phyloP scores from a whole-genome alignment of 2,888 invertebrate species.

The Athrips mouffetella region DNA sequence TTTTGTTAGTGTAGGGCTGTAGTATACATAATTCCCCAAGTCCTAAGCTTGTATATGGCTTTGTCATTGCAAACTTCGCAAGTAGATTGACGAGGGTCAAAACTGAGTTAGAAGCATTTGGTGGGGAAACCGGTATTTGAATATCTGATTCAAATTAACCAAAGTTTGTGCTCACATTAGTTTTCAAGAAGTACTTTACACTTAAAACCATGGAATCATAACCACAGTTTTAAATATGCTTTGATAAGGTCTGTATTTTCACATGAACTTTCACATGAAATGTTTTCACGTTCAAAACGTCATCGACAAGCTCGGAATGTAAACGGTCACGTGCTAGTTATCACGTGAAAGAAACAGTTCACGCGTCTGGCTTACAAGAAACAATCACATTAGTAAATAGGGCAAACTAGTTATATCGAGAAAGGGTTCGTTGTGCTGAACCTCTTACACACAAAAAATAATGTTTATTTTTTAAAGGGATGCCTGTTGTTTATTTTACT shows the following conservation, averaged over 20 bases:
- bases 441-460: not conserved
- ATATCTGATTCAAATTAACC: not conserved
- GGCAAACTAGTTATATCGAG: constrained; percentile 55
- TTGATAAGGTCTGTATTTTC: too few species aligned
- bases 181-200: not conserved
- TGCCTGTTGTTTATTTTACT: constrained; percentile 20
- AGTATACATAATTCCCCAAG: not conserved
- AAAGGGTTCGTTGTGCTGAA: constrained; percentile 25
- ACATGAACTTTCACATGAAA: not conserved
- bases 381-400: constrained; percentile 57
- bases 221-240: too few species aligned
- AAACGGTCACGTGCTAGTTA: constrained; percentile 31
- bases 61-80: constrained; percentile 1
- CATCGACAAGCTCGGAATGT: constrained; percentile 24
- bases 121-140: not conserved
- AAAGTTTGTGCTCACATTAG: not conserved
- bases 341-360: constrained; percentile 27
- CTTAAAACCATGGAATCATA: too few species aligned
- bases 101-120: not conserved
- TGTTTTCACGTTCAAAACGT: constrained; percentile 13
- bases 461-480: not conserved
- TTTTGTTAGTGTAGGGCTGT: constrained; percentile 6
- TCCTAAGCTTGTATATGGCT: not conserved
- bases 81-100: constrained; percentile 9
- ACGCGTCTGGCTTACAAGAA: constrained; percentile 40